A percentile compares a stretch with the other conserved stretches of the same genome.
Conservation (phyloP, 2,113 vertebrate species). For the Prochilodus magdalenae region DNA sequence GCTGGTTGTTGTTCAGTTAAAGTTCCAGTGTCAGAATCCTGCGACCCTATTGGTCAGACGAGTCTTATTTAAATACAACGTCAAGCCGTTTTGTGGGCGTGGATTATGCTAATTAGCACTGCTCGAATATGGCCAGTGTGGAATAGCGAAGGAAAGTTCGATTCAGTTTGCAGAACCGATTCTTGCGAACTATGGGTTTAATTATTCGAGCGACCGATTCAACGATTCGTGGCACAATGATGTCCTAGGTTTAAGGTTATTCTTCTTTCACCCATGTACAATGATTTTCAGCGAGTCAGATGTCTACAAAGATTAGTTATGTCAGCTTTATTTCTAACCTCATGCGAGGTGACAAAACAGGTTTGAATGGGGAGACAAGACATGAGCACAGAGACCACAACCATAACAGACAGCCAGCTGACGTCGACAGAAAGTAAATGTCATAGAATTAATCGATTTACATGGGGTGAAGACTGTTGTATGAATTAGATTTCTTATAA, state of each 20-base stretch:
- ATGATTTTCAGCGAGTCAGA: neutral
- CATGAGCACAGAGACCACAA: too few relatives aligned
- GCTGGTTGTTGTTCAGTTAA: neutral
- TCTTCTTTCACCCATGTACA: neutral
- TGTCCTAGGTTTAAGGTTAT: neutral
- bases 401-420: too few relatives aligned
- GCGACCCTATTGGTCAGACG: conserved; percentile 67
- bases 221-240: neutral
- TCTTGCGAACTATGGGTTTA: neutral
- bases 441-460: too few relatives aligned
- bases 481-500: too few relatives aligned
- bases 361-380: neutral
- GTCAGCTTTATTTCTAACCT: neutral
- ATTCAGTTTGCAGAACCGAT: neutral
- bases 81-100: conserved; percentile 52
- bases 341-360: neutral
- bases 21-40: conserved; percentile 21
- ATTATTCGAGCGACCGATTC: neutral
- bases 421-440: neutral
- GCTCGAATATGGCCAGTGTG: conserved; percentile 74
- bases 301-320: too few relatives aligned
- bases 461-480: too few relatives aligned
- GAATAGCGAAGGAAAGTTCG: neutral
- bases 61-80: conserved; percentile 55
- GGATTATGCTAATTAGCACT: conserved; percentile 76